Percentiles rank a stretch among this genome's conserved stretches.
Conservation (phyloP, 2,888 invertebrate species). For the Drosophila diplacantha region DNA sequence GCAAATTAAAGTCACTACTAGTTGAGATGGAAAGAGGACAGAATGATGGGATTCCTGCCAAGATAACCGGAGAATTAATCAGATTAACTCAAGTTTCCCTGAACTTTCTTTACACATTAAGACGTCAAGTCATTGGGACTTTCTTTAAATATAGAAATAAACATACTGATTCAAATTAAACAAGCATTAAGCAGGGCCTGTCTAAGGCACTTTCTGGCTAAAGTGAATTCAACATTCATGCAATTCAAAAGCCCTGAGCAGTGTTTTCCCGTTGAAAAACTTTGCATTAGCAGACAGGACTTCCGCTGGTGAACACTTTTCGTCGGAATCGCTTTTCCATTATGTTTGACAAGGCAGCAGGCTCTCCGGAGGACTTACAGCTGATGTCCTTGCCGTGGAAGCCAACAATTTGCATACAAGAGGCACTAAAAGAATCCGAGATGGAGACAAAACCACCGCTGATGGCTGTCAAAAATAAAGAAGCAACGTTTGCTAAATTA, state of each 20-base stretch:
- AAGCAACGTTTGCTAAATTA: slow-evolving; percentile 68
- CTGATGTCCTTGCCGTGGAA: slow-evolving; percentile 18
- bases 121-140: background rate
- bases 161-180: background rate
- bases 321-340: slow-evolving; percentile 6
- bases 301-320: slow-evolving; percentile 3
- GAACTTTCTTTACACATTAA: background rate
- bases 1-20: slow-evolving; percentile 36
- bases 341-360: slow-evolving; percentile 14
- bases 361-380: background rate
- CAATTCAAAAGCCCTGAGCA: background rate
- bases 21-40: no score
- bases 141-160: background rate
- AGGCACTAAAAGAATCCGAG: slow-evolving; percentile 10
- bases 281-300: slow-evolving; percentile 8
- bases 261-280: slow-evolving; percentile 6
- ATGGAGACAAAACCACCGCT: slow-evolving; percentile 20
- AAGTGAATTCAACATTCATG: slow-evolving; percentile 6
- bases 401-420: slow-evolving; percentile 34
- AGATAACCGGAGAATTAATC: background rate
- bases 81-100: background rate
- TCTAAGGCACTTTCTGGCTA: background rate
- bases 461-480: slow-evolving; percentile 50
- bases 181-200: no score
- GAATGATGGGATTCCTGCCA: background rate